phyloP scores from a whole-genome alignment of 2,888 invertebrate species.

The Sesamia inferens region DNA sequence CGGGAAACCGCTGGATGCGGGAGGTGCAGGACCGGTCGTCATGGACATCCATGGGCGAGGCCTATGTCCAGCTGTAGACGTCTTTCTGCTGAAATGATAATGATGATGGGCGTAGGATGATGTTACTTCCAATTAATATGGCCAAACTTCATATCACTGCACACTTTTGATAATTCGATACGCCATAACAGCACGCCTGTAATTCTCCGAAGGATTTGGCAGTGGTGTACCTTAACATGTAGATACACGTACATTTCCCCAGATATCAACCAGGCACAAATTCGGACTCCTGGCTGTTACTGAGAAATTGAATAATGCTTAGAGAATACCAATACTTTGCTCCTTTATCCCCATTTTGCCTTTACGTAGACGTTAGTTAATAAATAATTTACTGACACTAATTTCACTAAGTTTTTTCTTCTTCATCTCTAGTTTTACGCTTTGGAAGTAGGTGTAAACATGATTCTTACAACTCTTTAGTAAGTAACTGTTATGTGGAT shows the following conservation, averaged over 20 bases:
- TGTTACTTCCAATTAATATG: neutral
- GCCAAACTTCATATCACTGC: neutral
- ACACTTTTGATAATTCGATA: neutral
- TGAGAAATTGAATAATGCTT: neutral
- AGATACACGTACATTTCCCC: neutral
- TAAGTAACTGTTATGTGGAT: neutral
- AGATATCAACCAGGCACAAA: neutral
- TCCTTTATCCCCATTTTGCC: neutral
- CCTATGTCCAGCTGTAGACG: too few species aligned
- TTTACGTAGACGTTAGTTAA: neutral
- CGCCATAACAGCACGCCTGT: too few species aligned
- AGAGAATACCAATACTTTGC: neutral
- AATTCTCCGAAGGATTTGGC: neutral
- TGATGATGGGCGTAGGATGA: neutral
- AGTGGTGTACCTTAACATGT: neutral
- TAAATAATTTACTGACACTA: neutral
- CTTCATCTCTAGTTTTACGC: neutral
- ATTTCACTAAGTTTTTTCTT: neutral
- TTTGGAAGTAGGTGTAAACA: constrained; percentile 22
- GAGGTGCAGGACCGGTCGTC: too few species aligned
- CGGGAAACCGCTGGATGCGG: too few species aligned
- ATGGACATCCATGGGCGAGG: too few species aligned
- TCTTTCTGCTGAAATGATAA: too few species aligned
- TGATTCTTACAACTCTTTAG: neutral
- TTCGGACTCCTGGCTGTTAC: neutral